Evolutionary conservation across 2,888 invertebrate species (phyloP).

Genomic region (Macaria liturata): DNA sequence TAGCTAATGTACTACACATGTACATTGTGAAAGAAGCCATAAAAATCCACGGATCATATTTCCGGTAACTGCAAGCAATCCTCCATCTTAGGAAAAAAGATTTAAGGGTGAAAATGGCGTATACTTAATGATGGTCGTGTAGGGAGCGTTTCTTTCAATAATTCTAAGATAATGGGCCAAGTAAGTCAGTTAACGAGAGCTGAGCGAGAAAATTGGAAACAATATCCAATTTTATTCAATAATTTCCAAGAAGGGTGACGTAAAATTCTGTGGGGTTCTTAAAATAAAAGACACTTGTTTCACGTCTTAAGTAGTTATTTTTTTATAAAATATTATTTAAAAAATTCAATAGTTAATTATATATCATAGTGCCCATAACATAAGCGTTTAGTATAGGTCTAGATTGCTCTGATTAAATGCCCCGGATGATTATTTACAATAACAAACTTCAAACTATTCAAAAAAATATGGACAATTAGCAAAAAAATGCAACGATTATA

Average conservation of each 20-base stretch:
- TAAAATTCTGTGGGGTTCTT: neutral
- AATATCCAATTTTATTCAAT: slow-evolving; percentile 57
- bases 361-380: too few relatives aligned
- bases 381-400: too few relatives aligned
- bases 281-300: neutral
- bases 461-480: too few relatives aligned
- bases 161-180: slow-evolving; percentile 60
- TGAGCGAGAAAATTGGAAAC: slow-evolving; percentile 53
- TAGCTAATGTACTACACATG: slow-evolving; percentile 54
- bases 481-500: too few relatives aligned
- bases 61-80: slow-evolving; percentile 12
- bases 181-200: slow-evolving; percentile 66
- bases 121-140: slow-evolving; percentile 33
- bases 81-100: neutral
- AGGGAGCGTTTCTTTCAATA: slow-evolving; percentile 63
- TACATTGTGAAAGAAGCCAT: slow-evolving; percentile 50
- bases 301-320: too few relatives aligned
- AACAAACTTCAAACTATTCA: too few relatives aligned
- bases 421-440: too few relatives aligned
- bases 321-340: too few relatives aligned
- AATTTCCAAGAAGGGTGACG: slow-evolving; percentile 37
- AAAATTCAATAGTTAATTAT: too few relatives aligned
- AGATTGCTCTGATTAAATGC: too few relatives aligned
- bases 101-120: slow-evolving; percentile 34
- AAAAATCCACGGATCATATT: slow-evolving; percentile 54